Percentiles rank a stretch among this genome's conserved stretches.
Evolutionary conservation across 2,113 vertebrate species (phyloP).

Genomic region (Pyxicephalus adspersus): DNA sequence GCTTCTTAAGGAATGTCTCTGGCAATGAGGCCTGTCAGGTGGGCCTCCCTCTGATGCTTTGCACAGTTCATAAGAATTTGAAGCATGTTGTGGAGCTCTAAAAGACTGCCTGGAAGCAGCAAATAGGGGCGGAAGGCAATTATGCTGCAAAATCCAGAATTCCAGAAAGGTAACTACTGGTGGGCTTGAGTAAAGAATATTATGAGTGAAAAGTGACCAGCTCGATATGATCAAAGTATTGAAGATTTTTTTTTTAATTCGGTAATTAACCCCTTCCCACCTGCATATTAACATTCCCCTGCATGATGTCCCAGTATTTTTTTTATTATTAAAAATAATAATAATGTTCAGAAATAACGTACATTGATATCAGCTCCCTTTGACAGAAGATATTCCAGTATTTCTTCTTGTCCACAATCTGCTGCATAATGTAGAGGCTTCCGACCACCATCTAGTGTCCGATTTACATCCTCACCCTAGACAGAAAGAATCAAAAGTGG

Average conservation of each 20-base stretch:
- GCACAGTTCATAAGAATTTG: background rate
- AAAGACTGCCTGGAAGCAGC: too few relatives aligned
- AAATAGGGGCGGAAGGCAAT: too few relatives aligned
- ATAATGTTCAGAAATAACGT: constrained; percentile 60
- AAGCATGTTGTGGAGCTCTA: background rate
- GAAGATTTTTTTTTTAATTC: too few relatives aligned
- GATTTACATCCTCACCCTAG: constrained; percentile 90
- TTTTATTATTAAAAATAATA: too few relatives aligned
- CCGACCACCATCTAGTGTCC: constrained; percentile 86
- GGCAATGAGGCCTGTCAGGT: background rate
- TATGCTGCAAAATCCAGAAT: too few relatives aligned
- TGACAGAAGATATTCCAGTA: constrained; percentile 88
- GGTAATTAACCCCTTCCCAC: too few relatives aligned
- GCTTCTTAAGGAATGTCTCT: background rate
- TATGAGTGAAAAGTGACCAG: too few relatives aligned
- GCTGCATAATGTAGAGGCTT: constrained; percentile 92
- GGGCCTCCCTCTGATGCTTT: background rate
- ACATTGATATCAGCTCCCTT: constrained; percentile 96
- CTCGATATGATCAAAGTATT: too few relatives aligned
- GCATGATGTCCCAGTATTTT: too few relatives aligned
- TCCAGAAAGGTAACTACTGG: too few relatives aligned
- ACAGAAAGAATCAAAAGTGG: constrained; percentile 1
- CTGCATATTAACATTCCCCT: too few relatives aligned
- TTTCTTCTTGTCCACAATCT: constrained; percentile 88
- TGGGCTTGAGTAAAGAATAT: too few relatives aligned